A percentile compares a stretch with the other conserved stretches of the same genome.
phyloP scores from a whole-genome alignment of 2,797 vertebrate genomes.

The Spheniscus humboldti region DNA sequence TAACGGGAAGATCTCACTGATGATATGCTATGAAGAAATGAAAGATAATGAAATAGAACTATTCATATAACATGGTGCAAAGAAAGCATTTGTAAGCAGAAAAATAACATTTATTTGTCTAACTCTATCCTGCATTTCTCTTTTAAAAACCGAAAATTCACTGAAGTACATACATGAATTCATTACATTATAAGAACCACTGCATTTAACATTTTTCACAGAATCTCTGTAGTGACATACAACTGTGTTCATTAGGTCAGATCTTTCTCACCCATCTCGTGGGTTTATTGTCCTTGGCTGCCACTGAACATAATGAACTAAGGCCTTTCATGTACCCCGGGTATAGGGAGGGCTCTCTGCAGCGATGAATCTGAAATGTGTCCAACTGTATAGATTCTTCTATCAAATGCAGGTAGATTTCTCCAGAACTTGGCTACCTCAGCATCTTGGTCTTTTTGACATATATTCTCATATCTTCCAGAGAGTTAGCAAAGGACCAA shows the following conservation, averaged over 20 bases:
- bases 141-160: background rate
- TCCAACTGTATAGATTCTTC: background rate
- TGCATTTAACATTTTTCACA: background rate
- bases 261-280: background rate
- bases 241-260: background rate
- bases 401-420: background rate
- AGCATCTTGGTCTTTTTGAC: background rate
- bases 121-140: background rate
- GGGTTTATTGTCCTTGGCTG: background rate
- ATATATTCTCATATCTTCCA: background rate
- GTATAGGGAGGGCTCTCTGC: background rate
- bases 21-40: background rate
- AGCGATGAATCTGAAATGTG: background rate
- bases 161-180: background rate
- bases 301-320: background rate
- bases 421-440: background rate
- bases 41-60: background rate
- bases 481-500: background rate
- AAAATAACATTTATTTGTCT: background rate
- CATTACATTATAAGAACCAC: background rate
- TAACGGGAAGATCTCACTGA: background rate
- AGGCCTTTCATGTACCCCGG: background rate
- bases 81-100: background rate
- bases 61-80: background rate
- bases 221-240: background rate